These are phyloP conservation scores for Pelosia muscerda DNA, from an alignment of 2,888 invertebrate species.

Conservation along the genomic window DNA sequence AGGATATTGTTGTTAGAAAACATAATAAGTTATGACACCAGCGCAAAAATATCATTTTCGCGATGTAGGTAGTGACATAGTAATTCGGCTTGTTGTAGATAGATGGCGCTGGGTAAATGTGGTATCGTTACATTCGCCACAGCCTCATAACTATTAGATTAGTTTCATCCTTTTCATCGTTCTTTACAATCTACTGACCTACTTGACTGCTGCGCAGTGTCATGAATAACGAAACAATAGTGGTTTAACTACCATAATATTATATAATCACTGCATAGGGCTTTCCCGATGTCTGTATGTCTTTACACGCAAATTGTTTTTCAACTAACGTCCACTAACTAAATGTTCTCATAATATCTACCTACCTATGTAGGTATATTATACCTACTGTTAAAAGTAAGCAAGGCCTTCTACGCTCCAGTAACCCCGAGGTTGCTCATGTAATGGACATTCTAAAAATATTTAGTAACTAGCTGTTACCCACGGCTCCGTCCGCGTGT, in stretches of 20 bases:
- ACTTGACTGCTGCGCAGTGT: not conserved
- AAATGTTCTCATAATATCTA: not conserved
- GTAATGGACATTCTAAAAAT: conserved; percentile 3
- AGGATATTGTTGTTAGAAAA: no score
- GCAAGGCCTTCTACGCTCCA: not conserved
- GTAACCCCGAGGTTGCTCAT: not conserved
- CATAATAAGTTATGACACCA: no score
- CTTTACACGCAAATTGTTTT: conserved; percentile 2
- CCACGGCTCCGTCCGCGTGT: no score
- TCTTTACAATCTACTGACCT: not conserved
- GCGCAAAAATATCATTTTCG: no score
- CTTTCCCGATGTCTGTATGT: no score
- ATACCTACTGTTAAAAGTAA: not conserved
- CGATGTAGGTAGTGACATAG: no score
- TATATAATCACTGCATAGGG: no score
- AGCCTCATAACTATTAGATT: no score
- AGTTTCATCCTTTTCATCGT: not conserved
- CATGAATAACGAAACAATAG: not conserved
- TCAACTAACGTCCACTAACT: not conserved
- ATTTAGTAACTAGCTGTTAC: not conserved
- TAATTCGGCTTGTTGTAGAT: no score
- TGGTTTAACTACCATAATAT: not conserved
- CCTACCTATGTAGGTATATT: no score
- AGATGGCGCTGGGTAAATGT: no score
- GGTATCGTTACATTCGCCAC: no score